Conservation (phyloP, 2,888 invertebrate genomes). For the Mactromeris polynyma region DNA sequence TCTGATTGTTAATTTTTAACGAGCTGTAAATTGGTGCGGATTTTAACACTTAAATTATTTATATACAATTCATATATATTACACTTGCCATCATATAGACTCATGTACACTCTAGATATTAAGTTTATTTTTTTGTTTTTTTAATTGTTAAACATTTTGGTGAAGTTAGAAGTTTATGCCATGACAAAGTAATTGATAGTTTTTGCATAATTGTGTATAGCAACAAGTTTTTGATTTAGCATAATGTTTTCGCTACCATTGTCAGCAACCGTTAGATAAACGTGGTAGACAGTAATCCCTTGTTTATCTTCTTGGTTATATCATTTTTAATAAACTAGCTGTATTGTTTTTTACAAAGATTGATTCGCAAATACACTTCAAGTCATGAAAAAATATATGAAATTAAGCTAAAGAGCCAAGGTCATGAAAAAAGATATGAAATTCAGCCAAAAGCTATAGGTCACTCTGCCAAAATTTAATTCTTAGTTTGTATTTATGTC, state of each 20-base stretch:
- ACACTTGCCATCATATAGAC: background rate
- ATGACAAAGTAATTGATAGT: background rate
- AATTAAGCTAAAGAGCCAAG: too few relatives aligned
- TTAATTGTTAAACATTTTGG: background rate
- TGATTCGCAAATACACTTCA: too few relatives aligned
- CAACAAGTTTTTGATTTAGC: background rate
- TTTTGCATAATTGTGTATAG: background rate
- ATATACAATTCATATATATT: background rate
- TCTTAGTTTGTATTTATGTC: too few relatives aligned
- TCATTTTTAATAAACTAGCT: too few relatives aligned
- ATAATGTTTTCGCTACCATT: background rate
- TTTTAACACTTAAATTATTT: background rate
- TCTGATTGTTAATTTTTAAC: background rate
- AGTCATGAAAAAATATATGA: too few relatives aligned
- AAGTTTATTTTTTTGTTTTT: background rate
- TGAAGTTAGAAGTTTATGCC: background rate
- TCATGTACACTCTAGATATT: background rate
- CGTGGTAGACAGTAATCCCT: too few relatives aligned
- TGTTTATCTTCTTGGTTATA: too few relatives aligned
- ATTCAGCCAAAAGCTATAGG: too few relatives aligned
- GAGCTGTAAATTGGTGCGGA: background rate
- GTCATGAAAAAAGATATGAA: too few relatives aligned
- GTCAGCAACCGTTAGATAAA: background rate
- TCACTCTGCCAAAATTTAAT: too few relatives aligned
- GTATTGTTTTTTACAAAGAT: too few relatives aligned